Percentiles rank a stretch among this genome's conserved stretches.
phyloP scores from a whole-genome alignment of 2,797 vertebrate genomes.

The Tragopan temminckii region DNA sequence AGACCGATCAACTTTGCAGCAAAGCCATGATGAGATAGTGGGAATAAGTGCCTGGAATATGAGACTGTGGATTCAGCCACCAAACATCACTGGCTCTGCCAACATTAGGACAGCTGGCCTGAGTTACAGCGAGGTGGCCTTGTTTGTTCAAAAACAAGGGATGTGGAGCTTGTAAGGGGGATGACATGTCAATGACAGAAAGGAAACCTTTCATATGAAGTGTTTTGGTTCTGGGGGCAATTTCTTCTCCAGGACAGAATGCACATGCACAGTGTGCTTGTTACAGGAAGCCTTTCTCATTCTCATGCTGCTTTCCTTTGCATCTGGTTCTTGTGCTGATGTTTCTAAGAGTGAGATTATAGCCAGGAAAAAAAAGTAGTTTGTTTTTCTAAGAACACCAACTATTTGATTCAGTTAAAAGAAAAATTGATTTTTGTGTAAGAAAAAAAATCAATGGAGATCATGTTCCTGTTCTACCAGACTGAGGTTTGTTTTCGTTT shows the following conservation, averaged over 20 bases:
- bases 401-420: neutral
- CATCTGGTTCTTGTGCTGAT: neutral
- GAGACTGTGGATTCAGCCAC: neutral
- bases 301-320: neutral
- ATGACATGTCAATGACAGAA: neutral
- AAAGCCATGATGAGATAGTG: accelerated
- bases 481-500: neutral
- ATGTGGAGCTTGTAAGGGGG: neutral
- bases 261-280: neutral
- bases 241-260: neutral
- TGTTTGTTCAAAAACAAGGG: neutral
- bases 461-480: neutral
- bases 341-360: neutral
- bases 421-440: neutral
- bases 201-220: neutral
- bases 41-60: neutral
- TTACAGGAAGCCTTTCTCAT: neutral
- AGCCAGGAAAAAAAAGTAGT: neutral
- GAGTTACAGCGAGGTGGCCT: neutral
- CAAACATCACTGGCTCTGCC: neutral
- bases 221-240: neutral
- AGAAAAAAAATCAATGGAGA: neutral
- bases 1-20: neutral
- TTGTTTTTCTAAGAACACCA: neutral
- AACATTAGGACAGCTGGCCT: neutral